These are phyloP conservation scores for Anastatus disparis DNA, from an alignment of 1,140 invertebrate species.

Conservation along the genomic window DNA sequence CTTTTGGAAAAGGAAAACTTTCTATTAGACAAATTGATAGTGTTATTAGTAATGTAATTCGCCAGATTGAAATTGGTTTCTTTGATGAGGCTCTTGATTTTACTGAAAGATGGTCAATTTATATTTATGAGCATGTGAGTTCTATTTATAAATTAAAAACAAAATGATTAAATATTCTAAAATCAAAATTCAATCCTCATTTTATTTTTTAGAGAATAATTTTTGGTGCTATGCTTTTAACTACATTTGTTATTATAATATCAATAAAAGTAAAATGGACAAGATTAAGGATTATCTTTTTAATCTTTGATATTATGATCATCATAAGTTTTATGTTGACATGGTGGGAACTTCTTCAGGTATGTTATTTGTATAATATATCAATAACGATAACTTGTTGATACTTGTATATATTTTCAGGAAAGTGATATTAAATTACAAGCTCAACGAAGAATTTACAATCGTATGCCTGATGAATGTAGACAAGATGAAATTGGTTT, in stretches of 20 bases:
- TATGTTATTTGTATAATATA: too few species aligned
- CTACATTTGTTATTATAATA: constrained; percentile 38
- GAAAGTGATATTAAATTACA: constrained; percentile 52
- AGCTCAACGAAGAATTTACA: constrained; percentile 45
- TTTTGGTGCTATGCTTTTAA: constrained; percentile 26
- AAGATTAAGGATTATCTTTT: constrained; percentile 41
- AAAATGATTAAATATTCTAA: too few species aligned
- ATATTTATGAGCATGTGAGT: constrained; percentile 46
- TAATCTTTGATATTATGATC: constrained; percentile 44
- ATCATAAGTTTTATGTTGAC: constrained; percentile 53
- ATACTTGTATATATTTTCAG: too few species aligned
- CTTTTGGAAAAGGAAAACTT: constrained; percentile 46
- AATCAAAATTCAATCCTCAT: too few species aligned
- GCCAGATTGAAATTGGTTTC: constrained; percentile 30
- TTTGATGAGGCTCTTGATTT: constrained; percentile 20
- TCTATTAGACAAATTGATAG: constrained; percentile 53
- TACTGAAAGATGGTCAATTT: constrained; percentile 23
- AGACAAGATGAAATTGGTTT: constrained; percentile 46
- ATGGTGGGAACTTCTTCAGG: constrained; percentile 53
- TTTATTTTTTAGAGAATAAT: constrained; percentile 46
- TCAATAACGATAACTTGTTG: too few species aligned
- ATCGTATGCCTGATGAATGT: constrained; percentile 48
- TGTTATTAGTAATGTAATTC: constrained; percentile 49
- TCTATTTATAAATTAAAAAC: background rate
- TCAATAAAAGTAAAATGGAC: constrained; percentile 40